Base-by-base conservation (phyloP, 2,888 invertebrate species). In the Phalangium opilio region DNA sequence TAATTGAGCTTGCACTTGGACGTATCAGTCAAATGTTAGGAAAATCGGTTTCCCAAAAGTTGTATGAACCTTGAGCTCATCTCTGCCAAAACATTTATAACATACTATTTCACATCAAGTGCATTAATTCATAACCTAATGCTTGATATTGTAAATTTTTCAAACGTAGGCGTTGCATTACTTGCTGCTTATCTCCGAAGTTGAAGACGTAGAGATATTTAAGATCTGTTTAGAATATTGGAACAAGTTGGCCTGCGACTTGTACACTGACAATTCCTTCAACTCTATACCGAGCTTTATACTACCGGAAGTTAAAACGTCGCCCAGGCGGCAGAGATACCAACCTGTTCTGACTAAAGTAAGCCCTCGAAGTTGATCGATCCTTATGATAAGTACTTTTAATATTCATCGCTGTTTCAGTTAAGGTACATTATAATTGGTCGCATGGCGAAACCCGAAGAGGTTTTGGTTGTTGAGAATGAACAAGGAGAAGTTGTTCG, bases 181-280 rank as follows among this genome's bases (percentile, higher is more conserved):
- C 64, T 75, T 90, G 58, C 83, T 89, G 8, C 72, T 89, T 61
- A 90, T 90, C 66, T 96, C 95, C 12, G 89, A 93, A 71, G 96
- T 99, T 2, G 96, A 99, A 58, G 98, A 99, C 66, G 90, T 93
- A 1, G 98, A 99, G 72, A 93, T 99, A 53, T 99, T 99, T 67
- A 99, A 99, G 73, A 96, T 99, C 57, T 98, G 96, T 63, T 71
- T 99, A 55, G 98, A 99, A 66, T 98, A 93, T 69, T 99, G 98
- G 98, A 93, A 91, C 70, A 79, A 81, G 51, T 72, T 99, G 53
- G 81, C 90, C 21, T 78, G 86, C 50, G 90, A 93, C 65, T 73
- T 98, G 58, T 99, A 96, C 65, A 79, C 83, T 63, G 84, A 87
- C 62, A 79, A 78, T 60, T 83, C 86, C 19, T 81, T 79, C 65